Conservation (phyloP, 2,888 invertebrate genomes). For the Spialia ferax region DNA sequence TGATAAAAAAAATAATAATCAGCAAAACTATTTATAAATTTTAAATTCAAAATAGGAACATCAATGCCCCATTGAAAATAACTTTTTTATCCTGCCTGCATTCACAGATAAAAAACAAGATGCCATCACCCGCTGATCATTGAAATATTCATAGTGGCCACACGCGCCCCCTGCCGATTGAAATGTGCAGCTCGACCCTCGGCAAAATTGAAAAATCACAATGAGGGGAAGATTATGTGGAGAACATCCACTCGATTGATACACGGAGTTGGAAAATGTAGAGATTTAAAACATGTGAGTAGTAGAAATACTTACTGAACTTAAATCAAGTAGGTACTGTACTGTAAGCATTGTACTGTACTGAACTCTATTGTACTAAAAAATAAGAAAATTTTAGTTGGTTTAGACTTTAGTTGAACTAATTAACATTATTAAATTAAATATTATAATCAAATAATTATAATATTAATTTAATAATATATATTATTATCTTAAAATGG, state of each 20-base stretch:
- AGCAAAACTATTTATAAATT: too few relatives aligned
- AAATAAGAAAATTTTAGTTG: too few relatives aligned
- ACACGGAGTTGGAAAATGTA: constrained; percentile 2
- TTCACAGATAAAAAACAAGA: constrained; percentile 3
- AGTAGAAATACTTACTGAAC: too few relatives aligned
- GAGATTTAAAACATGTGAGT: background rate
- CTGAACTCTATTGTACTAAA: too few relatives aligned
- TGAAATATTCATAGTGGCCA: constrained; percentile 30
- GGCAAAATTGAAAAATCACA: constrained; percentile 38
- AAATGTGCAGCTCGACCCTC: constrained; percentile 36
- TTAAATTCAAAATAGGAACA: background rate
- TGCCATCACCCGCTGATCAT: constrained; percentile 21
- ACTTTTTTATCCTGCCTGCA: background rate
- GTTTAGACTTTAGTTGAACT: too few relatives aligned
- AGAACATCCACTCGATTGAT: constrained; percentile 24
- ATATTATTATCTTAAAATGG: too few relatives aligned
- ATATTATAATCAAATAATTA: too few relatives aligned
- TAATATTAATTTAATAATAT: too few relatives aligned
- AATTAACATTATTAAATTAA: too few relatives aligned
- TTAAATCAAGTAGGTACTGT: too few relatives aligned
- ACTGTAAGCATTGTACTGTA: too few relatives aligned
- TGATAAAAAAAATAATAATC: too few relatives aligned
- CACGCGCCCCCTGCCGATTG: constrained; percentile 31
- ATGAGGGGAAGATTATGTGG: constrained; percentile 39
- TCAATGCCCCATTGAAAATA: background rate